These are phyloP conservation scores for Nymphalis urticae DNA, from an alignment of 2,888 invertebrate genomes.

Conservation along the genomic window DNA sequence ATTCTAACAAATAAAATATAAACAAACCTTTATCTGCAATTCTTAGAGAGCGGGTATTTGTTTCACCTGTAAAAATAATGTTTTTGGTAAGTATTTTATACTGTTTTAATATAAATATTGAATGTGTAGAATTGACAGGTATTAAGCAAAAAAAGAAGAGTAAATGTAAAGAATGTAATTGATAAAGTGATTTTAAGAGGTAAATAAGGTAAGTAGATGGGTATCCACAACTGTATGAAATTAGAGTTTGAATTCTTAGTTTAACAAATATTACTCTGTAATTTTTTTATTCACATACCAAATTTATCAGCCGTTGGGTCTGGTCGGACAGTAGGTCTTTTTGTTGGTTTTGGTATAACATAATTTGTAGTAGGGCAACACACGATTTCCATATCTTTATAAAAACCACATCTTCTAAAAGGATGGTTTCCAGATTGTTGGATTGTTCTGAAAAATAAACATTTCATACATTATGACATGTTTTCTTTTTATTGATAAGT, in stretches of 20 bases:
- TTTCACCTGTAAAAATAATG: slow-evolving; percentile 43
- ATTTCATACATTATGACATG: neutral
- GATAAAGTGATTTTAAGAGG: neutral
- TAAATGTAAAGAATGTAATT: neutral
- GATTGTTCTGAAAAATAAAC: slow-evolving; percentile 22
- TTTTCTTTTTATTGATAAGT: too few relatives aligned
- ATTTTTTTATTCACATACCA: slow-evolving; percentile 32
- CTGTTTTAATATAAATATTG: neutral
- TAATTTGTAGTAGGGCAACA: slow-evolving; percentile 30
- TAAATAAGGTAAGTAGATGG: too few relatives aligned
- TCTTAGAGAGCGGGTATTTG: slow-evolving; percentile 41
- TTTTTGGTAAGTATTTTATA: neutral
- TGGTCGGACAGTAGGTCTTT: slow-evolving; percentile 6
- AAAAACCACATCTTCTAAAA: slow-evolving; percentile 35
- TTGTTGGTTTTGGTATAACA: slow-evolving; percentile 2
- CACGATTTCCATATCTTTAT: slow-evolving; percentile 24
- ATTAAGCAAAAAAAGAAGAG: too few relatives aligned
- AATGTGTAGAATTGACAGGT: too few relatives aligned
- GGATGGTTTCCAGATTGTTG: slow-evolving; percentile 21
- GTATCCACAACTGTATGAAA: neutral
- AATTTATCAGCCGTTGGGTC: slow-evolving; percentile 28
- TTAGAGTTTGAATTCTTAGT: neutral
- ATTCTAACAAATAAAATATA: neutral
- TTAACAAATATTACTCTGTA: neutral
- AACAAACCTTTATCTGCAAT: slow-evolving; percentile 58